Percentiles rank a stretch among this genome's conserved stretches.
Conservation (phyloP, 2,113 vertebrate species). For the Acinonyx jubatus region DNA sequence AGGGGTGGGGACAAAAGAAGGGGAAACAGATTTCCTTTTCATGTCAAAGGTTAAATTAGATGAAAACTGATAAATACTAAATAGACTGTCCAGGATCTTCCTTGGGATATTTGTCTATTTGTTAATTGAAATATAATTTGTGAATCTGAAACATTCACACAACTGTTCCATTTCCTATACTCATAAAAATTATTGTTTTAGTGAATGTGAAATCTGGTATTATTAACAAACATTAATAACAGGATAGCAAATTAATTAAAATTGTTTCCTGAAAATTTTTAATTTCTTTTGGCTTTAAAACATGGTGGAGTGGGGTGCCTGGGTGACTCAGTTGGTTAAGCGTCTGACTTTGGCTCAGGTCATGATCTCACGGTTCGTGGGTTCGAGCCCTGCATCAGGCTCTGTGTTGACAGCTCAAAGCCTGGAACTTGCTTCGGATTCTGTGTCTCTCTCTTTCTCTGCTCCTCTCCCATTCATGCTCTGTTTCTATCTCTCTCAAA, state of each 20-base stretch:
- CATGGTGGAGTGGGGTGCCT: background rate
- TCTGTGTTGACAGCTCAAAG: no score
- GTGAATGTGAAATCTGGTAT: constrained; percentile 41
- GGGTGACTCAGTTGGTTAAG: no score
- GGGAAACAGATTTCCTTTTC: background rate
- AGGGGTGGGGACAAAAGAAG: background rate
- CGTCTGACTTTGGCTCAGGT: no score
- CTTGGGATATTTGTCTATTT: constrained; percentile 1
- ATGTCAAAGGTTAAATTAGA: constrained; percentile 12
- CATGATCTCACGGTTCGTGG: no score
- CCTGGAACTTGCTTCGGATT: no score
- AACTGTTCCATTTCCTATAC: constrained; percentile 21
- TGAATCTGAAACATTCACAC: constrained; percentile 28
- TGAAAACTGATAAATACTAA: background rate
- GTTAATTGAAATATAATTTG: background rate
- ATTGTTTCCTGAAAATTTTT: constrained; percentile 31
- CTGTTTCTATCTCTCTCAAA: no score
- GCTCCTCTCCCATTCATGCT: no score
- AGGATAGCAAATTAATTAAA: constrained; percentile 53
- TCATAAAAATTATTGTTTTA: constrained; percentile 37
- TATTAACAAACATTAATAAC: constrained; percentile 54
- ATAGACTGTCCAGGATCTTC: background rate
- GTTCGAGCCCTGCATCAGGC: no score
- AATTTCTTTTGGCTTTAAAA: constrained; percentile 56
- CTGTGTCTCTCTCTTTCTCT: no score